A percentile compares a stretch with the other conserved stretches of the same genome.
Evolutionary conservation across 2,113 vertebrate species (phyloP).

Genomic region (Rhipidura dahli): DNA sequence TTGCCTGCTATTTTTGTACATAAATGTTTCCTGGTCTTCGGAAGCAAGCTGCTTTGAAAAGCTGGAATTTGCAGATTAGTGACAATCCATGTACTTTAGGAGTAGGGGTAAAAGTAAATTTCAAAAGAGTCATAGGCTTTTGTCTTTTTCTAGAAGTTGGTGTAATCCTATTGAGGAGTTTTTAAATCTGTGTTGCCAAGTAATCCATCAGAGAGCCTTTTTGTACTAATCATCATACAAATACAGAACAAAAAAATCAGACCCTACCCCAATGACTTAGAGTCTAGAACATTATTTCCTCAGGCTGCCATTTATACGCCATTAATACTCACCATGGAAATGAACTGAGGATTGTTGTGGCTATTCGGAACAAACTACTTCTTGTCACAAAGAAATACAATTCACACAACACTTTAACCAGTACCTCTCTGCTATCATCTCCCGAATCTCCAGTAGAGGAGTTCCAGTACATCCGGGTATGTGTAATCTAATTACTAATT

Average conservation of each 20-base stretch:
- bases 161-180: background rate
- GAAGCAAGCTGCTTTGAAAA: background rate
- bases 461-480: conserved; percentile 98
- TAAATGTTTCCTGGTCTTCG: background rate
- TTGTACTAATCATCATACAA: background rate
- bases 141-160: background rate
- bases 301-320: conserved; percentile 96
- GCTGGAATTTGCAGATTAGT: background rate
- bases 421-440: conserved; percentile 35
- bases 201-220: background rate
- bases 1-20: background rate
- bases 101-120: background rate
- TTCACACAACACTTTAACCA: conserved; percentile 55
- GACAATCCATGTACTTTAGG: background rate
- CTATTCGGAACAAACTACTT: conserved; percentile 96
- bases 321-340: conserved; percentile 95
- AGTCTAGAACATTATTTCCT: conserved; percentile 3
- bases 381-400: conserved; percentile 90
- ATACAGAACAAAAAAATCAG: background rate
- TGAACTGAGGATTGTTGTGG: conserved; percentile 89
- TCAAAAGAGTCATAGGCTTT: background rate
- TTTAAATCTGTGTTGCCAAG: background rate
- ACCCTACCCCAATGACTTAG: background rate
- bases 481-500: conserved; percentile 3
- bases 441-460: conserved; percentile 90